phyloP scores from a whole-genome alignment of 2,113 vertebrate species.

The Entomyzon cyanotis region DNA sequence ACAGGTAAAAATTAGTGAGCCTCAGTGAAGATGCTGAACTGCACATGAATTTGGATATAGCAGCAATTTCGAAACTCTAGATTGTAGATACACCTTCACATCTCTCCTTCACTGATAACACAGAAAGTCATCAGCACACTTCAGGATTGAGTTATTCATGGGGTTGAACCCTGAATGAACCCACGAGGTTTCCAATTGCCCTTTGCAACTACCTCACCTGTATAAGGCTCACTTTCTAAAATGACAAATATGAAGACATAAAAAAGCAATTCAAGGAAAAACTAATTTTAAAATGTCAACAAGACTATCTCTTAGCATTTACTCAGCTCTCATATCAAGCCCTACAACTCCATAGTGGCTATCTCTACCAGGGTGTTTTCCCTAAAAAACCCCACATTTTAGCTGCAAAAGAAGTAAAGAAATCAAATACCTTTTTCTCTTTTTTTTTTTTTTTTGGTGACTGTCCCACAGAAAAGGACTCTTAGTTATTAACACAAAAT shows the following conservation, averaged over 20 bases:
- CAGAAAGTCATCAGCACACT: neutral
- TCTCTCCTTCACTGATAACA: neutral
- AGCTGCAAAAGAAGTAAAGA: neutral
- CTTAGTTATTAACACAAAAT: neutral
- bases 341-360: neutral
- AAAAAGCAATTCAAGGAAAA: neutral
- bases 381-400: neutral
- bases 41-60: neutral
- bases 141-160: neutral
- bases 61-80: neutral
- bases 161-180: neutral
- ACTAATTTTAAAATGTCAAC: neutral
- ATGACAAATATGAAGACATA: neutral
- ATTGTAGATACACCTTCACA: neutral
- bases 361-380: neutral
- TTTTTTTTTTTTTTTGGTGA: neutral
- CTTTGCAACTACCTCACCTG: neutral
- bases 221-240: neutral
- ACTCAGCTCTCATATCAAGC: neutral
- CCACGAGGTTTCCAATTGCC: neutral
- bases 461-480: neutral
- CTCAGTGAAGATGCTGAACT: neutral
- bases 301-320: neutral
- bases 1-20: neutral
- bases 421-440: neutral